Base-by-base conservation (phyloP, 2,797 vertebrate species). In the Adrianichthys oophorus region DNA sequence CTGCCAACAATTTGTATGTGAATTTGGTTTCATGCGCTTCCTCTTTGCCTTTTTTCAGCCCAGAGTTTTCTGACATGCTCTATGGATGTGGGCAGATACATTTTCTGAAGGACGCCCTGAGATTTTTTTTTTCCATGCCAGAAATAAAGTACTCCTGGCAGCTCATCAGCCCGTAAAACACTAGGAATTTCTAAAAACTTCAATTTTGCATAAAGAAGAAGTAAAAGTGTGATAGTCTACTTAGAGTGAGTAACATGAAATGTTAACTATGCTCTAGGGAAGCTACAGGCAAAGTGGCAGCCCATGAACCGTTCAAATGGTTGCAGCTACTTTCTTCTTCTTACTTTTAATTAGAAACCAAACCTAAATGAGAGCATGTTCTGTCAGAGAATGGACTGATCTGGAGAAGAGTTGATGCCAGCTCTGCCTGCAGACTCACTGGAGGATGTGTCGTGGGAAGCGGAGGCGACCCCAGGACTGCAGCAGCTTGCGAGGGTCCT, bases 401-500 rank as follows among this genome's bases (percentile, higher is more conserved):
- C 55, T 59, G 63, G 45, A 68, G 54, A 51, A 23, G 61, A 62
- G 58, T 67, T 41, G 69, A 59, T 4, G 74, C 63, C 67, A 70
- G 65, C 79, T 76, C 86, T 84, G 82, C 70, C 80, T 83, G 85
- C 87, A 82, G 84, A 98, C 97, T 98, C 97, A 98, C 97, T 91
- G 93, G 85, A 95, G 89, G 85, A 93, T 81, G 89, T 93, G 89
- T 72, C 90, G 92, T 67, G 95, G 94, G 83, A 92, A 94, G 79
- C 94, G 94, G 64, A 95, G 94, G 59, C 93, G 93, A 87, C 89
- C 93, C 92, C 96, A 95, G 58, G 95, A 95, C 87, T 94, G 95
- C 72, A 98, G 93, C 76, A 98, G 93, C 91, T 92, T 94, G 78
- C 95, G 92, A 68, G 97, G 96, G 90, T 97, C 96, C 84, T 93